Conservation (phyloP, 1,140 invertebrate species). For the Heterodera schachtii region DNA sequence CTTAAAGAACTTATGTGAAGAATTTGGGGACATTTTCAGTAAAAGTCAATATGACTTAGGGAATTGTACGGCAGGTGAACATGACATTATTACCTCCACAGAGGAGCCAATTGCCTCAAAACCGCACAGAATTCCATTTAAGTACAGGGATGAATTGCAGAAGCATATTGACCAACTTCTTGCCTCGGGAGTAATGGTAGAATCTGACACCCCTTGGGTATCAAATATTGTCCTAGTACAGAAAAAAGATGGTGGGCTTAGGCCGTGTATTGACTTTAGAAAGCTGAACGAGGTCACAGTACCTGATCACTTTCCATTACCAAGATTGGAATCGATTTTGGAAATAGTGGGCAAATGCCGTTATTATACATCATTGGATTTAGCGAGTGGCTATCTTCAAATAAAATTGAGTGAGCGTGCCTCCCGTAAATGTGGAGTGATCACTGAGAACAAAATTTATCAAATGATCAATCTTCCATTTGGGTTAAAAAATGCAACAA, state of each 20-base stretch:
- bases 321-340: background rate
- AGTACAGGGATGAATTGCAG: background rate
- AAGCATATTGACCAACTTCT: conserved; percentile 15
- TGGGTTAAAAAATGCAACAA: conserved; percentile 35
- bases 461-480: conserved; percentile 37
- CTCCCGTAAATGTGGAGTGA: conserved; percentile 18
- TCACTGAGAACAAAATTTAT: conserved; percentile 21
- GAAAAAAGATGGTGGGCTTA: conserved; percentile 10
- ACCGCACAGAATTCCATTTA: conserved; percentile 2
- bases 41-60: conserved; percentile 21
- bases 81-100: conserved; percentile 7
- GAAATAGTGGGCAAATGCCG: conserved; percentile 14
- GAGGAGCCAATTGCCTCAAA: conserved; percentile 1
- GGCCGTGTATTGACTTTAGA: conserved; percentile 20
- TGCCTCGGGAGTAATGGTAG: conserved; percentile 3
- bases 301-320: conserved; percentile 14
- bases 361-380: conserved; percentile 20
- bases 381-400: conserved; percentile 14
- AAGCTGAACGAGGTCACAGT: conserved; percentile 17
- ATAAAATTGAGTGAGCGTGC: conserved; percentile 45
- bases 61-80: conserved; percentile 15
- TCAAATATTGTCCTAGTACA: conserved; percentile 21
- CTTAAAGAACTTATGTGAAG: conserved; percentile 6
- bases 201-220: conserved; percentile 25
- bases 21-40: conserved; percentile 22